These are phyloP conservation scores for Dolichoris vasculosae DNA, from an alignment of 1,140 invertebrate genomes.

Conservation along the genomic window DNA sequence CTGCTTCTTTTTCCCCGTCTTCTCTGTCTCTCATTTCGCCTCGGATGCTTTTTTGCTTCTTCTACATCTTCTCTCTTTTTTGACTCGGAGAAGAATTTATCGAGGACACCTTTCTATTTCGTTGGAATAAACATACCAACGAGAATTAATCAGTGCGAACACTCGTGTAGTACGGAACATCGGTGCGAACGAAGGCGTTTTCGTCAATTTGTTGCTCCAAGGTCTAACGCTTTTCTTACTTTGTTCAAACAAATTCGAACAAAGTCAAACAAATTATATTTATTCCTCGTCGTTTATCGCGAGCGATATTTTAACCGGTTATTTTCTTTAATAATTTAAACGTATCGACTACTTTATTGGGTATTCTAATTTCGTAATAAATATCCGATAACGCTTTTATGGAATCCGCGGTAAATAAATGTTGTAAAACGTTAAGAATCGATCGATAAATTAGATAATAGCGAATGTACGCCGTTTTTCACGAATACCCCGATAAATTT, in stretches of 20 bases:
- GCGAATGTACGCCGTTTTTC: not conserved
- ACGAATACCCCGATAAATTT: not conserved
- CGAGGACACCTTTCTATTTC: conserved; percentile 55
- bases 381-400: not conserved
- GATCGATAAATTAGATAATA: not conserved
- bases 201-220: not conserved
- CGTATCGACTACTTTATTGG: not conserved
- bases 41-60: conserved; percentile 19
- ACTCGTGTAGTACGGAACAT: not conserved
- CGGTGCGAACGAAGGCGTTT: not conserved
- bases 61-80: conserved; percentile 7
- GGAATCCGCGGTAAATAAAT: not conserved
- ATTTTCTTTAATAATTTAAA: conserved; percentile 5
- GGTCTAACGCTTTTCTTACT: not conserved
- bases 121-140: conserved; percentile 22
- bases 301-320: not conserved
- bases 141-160: conserved; percentile 26
- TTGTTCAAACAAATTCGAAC: not conserved
- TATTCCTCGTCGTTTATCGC: not conserved
- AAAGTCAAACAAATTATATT: too few species aligned
- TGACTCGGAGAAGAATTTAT: conserved; percentile 58
- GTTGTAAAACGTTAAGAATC: not conserved
- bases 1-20: conserved; percentile 52
- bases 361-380: not conserved
- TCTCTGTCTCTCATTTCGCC: conserved; percentile 42